Base-by-base conservation (phyloP, 2,113 vertebrate species). In the Burhinus oedicnemus region DNA sequence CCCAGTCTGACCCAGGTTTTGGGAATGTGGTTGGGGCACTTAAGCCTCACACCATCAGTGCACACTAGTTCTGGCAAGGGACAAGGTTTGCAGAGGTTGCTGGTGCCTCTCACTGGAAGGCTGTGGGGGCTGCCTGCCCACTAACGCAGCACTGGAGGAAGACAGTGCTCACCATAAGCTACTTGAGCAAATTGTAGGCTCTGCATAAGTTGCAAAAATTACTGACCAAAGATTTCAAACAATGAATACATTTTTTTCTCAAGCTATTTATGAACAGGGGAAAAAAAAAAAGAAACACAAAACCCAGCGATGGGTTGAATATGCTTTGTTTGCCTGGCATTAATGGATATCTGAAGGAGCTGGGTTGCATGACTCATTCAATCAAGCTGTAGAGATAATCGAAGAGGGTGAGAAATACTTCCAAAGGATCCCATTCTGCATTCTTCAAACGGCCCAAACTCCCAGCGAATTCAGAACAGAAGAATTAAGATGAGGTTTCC, bases 321-420 rank as follows among this genome's bases (percentile, higher is more conserved):
- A 72, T 0, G 5, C 74, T 93, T 84, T 84, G 5, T 89, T 95
- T 95, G 62, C 47, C 30, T 71, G 77, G 44, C 45, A 76, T 82
- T 89, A 81, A 72, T 49, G 44, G 83, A 38, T 91, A 69, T 76
- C 77, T 87, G 91, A 95, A 89, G 81, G 57, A 94, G 52, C 61
- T 83, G 40, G 19, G 40, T 32, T 79, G 34, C 68, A 65, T 84
- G 69, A 87, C 77, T 93, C 87, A 80, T 95, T 87, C 77, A 72
- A 32, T 83, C 77, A 83, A 68, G 44, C 44, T 84, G 88, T 32
- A 89, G 80, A 72, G 45, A 92, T 79, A 92, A 89, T 76, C 66
- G 91, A 95, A 93, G 61, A 11, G 26, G 32, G 19, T 76, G 61
- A 79, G 44, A 95, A 90, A 85, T 61, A 34, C 29, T 90, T 92